Percentiles rank a stretch among this genome's conserved stretches.
Conservation (phyloP, 2,888 invertebrate genomes). For the Troilus luridus region DNA sequence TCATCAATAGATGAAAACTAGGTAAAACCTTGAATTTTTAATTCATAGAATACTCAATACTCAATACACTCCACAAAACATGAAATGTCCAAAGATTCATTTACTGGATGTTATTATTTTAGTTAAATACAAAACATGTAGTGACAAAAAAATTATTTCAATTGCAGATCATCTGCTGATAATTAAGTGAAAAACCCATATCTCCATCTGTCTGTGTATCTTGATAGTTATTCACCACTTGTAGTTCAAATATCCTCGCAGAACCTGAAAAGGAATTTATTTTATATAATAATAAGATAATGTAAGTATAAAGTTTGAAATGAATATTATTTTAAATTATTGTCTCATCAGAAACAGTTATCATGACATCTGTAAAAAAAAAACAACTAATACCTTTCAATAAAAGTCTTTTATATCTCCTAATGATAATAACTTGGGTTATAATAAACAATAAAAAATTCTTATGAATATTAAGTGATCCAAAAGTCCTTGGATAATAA, state of each 20-base stretch:
- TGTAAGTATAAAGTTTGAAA: no score
- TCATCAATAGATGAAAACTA: no score
- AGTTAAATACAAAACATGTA: not conserved
- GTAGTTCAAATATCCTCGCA: constrained; percentile 1
- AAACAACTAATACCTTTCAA: no score
- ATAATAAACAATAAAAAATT: not conserved
- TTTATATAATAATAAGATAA: not conserved
- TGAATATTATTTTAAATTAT: no score
- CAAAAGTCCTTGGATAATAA: not conserved
- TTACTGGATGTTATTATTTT: no score
- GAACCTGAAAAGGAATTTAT: not conserved
- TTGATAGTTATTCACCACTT: constrained; percentile 66
- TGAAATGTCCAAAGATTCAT: no score
- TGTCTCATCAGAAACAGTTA: no score
- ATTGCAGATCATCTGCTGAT: constrained; percentile 72
- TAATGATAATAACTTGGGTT: not conserved
- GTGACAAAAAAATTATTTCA: not conserved
- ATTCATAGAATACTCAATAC: no score
- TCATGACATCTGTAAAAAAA: no score
- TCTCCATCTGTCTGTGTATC: constrained; percentile 76
- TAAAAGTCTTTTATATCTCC: no score
- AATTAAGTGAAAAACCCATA: constrained; percentile 81
- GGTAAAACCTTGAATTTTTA: no score
- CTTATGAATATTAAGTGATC: not conserved
- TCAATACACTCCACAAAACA: no score